Evolutionary conservation across 2,113 vertebrate species (phyloP).

Genomic region (Macaca fascicularis): T2T-MFA8v1.1 NC_088389.1:3467001-3467500

Average conservation of each 20-base stretch:
- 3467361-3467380: background rate
- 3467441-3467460: no score
- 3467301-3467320: background rate
- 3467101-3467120: no score
- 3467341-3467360: background rate
- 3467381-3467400: background rate
- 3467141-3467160: no score
- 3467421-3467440: background rate
- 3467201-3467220: background rate
- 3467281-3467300: background rate
- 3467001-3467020: no score
- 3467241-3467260: background rate
- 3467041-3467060: no score
- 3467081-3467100: no score
- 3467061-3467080: no score
- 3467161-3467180: no score
- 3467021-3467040: no score
- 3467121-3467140: no score
- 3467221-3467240: background rate
- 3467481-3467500: background rate
- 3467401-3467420: background rate
- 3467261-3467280: background rate
- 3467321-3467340: background rate
- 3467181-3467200: no score
- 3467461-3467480: background rate